These are phyloP conservation scores for Trichosurus vulpecula DNA, from an alignment of 2,797 vertebrate species.

Conservation along the genomic window DNA sequence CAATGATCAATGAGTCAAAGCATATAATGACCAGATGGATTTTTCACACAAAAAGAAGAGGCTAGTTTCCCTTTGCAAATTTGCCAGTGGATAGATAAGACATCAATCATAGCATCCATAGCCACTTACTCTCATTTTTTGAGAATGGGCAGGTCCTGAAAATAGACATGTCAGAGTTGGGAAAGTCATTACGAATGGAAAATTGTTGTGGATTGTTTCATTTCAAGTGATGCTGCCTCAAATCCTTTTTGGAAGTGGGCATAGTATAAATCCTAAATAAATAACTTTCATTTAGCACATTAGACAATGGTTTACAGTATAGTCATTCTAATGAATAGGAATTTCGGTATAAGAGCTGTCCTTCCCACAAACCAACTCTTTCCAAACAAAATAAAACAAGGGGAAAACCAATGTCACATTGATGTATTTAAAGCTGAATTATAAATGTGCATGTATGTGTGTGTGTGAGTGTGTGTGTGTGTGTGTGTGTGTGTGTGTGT, in stretches of 20 bases:
- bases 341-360: neutral
- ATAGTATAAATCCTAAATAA: neutral
- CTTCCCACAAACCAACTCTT: neutral
- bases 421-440: slow-evolving; percentile 39
- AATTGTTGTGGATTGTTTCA: neutral
- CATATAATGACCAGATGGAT: slow-evolving; percentile 8
- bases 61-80: slow-evolving; percentile 25
- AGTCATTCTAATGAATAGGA: neutral
- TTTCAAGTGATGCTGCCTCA: neutral
- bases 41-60: slow-evolving; percentile 66
- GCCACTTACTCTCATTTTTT: neutral
- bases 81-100: neutral
- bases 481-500: neutral
- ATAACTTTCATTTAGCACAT: neutral
- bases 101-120: neutral
- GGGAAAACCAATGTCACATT: neutral
- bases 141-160: neutral
- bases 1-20: slow-evolving; percentile 53
- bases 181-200: neutral
- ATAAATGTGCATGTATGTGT: slow-evolving; percentile 16
- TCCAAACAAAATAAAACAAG: neutral
- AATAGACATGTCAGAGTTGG: neutral
- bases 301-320: neutral
- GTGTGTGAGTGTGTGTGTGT: neutral
- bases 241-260: neutral